Evolutionary conservation across 2,797 vertebrate genomes (phyloP).

Genomic region (Silurus aristotelis): DNA sequence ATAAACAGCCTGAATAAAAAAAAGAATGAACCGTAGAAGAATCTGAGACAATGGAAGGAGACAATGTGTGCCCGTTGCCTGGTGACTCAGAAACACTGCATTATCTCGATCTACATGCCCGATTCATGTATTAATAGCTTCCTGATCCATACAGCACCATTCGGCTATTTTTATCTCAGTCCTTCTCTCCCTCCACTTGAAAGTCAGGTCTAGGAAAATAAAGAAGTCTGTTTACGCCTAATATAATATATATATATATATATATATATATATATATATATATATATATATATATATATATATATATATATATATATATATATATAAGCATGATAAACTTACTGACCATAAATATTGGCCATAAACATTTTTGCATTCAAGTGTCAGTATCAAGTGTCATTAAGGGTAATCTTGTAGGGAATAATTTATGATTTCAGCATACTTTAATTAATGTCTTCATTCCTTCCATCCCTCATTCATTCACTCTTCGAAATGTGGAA

Average conservation of each 20-base stretch:
- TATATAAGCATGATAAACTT: neutral
- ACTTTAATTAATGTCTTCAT: too few relatives aligned
- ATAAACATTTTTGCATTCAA: too few relatives aligned
- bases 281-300: neutral
- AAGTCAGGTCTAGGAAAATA: neutral
- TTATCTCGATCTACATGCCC: conserved; percentile 19
- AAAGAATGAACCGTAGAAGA: conserved; percentile 15
- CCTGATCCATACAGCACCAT: conserved; percentile 4
- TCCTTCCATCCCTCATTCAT: too few relatives aligned
- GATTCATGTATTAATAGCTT: neutral
- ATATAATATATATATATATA: neutral
- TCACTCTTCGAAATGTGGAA: too few relatives aligned
- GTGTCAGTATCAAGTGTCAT: too few relatives aligned
- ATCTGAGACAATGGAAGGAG: conserved; percentile 6
- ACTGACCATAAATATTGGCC: too few relatives aligned
- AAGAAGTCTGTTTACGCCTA: neutral
- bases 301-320: neutral
- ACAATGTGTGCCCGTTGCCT: neutral
- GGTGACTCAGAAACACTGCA: conserved; percentile 26
- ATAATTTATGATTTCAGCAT: too few relatives aligned
- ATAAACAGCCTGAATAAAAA: conserved; percentile 1
- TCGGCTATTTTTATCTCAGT: conserved; percentile 10
- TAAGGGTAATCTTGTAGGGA: too few relatives aligned
- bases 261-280: neutral
- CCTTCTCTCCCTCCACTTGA: neutral